Base-by-base conservation (phyloP, 2,888 invertebrate genomes). In the Lathronympha strigana region DNA sequence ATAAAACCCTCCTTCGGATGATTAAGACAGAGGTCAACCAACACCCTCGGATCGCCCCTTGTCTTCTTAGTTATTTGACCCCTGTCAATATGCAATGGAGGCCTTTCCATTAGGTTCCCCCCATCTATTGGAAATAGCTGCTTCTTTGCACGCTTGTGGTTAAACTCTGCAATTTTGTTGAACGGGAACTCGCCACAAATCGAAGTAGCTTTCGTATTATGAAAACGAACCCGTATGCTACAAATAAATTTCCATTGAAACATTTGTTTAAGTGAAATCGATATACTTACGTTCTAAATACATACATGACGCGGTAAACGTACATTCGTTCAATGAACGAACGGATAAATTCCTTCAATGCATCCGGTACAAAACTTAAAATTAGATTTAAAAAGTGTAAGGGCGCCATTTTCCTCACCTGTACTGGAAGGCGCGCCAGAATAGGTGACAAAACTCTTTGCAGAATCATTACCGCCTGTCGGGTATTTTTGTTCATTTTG, bases 91-190 rank as follows among this genome's bases (percentile, higher is more conserved):
- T 78, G 82, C 79, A 80, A 85, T 72, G 73, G 79, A 76, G 78
- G 76, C 69, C 40, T 75, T 78, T 76, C 77, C 79, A 86, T 87
- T 84, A 82, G 74, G 78, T 75, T 81, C 83, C 87, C 85, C 84
- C 79, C 72, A 74, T 70, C 79, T 82, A 84, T 86, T 84, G 83
- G 85, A 82, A 86, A 84, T 84, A 82, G 81, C 80, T 73, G 73
- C 75, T 76, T 75, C 75, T 78, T 77, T 74, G 73, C 71, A 68
- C 74, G 70, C 76, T 76, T 84, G 84, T 78, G 85, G 83, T 83
- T 83, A 83, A n/a, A 80, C 80, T 79, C 78, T 82, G 76, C 82
- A 79, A 84, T 84, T 81, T 80, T 68, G 72, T 73, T 75, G 71
- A 78, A 72, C 75, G 73, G 72, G 73, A 72, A 74, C 69, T 69